Conservation (phyloP, 2,113 vertebrate genomes). For the Halichoeres trimaculatus region DNA sequence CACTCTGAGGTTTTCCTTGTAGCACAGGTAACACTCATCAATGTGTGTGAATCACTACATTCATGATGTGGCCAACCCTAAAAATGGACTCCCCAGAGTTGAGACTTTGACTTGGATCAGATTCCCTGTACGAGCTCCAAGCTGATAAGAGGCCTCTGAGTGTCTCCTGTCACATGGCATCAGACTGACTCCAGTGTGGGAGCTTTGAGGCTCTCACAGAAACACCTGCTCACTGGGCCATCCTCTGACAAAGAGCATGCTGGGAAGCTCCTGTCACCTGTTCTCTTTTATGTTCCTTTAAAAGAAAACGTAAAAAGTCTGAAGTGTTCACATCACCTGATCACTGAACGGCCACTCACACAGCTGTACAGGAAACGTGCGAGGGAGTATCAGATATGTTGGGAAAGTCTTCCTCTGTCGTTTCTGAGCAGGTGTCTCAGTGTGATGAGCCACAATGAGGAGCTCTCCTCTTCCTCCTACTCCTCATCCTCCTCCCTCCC, state of each 20-base stretch:
- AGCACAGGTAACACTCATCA: too few species aligned
- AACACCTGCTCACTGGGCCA: conserved; percentile 43
- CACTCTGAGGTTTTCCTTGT: too few species aligned
- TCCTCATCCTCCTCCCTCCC: conserved; percentile 30
- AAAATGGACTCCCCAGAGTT: too few species aligned
- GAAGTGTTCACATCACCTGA: neutral
- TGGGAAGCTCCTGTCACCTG: conserved; percentile 8
- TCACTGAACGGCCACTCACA: conserved; percentile 1
- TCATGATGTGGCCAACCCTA: too few species aligned
- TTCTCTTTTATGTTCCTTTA: neutral
- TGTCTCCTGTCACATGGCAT: conserved; percentile 37
- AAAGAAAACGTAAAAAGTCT: conserved; percentile 5
- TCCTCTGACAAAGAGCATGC: conserved; percentile 19
- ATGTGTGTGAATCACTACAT: too few species aligned
- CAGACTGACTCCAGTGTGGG: conserved; percentile 20
- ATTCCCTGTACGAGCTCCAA: neutral
- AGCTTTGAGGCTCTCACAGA: conserved; percentile 41
- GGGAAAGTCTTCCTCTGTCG: conserved; percentile 30
- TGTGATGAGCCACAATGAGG: conserved; percentile 31
- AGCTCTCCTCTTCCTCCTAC: conserved; percentile 13
- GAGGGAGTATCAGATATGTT: conserved; percentile 40
- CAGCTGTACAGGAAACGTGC: neutral
- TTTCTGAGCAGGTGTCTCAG: conserved; percentile 34
- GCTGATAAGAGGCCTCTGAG: neutral
- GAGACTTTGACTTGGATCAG: too few species aligned